A percentile compares a stretch with the other conserved stretches of the same genome.
These are phyloP conservation scores for Terebella lapidaria DNA, from an alignment of 2,888 invertebrate genomes.

Conservation along the genomic window DNA sequence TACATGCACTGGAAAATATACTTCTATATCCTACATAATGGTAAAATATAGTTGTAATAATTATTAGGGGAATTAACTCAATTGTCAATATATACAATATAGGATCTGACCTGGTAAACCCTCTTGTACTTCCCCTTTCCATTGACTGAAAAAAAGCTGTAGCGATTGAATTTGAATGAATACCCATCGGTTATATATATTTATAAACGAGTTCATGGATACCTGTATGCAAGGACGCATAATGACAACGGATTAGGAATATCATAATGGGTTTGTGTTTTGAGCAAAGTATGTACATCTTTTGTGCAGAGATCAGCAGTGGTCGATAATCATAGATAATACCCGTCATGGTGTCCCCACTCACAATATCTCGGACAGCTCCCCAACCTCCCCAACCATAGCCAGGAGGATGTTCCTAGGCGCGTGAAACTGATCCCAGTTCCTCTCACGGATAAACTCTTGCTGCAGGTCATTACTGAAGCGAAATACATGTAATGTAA, in stretches of 20 bases:
- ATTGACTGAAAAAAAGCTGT: conserved; percentile 40
- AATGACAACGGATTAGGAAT: too few relatives aligned
- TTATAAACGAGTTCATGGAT: too few relatives aligned
- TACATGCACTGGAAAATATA: background rate
- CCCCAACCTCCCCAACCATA: conserved; percentile 55
- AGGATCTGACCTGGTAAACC: conserved; percentile 47
- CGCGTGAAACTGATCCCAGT: conserved; percentile 54
- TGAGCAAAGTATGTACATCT: too few relatives aligned
- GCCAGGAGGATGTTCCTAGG: conserved; percentile 49
- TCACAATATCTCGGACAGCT: conserved; percentile 55
- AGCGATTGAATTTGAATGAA: background rate
- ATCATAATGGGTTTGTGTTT: too few relatives aligned
- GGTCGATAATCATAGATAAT: background rate
- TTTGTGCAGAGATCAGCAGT: background rate
- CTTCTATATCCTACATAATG: too few relatives aligned
- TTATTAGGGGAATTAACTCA: background rate
- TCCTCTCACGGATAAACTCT: conserved; percentile 48
- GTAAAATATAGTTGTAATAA: too few relatives aligned
- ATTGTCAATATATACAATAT: background rate
- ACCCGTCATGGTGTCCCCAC: conserved; percentile 19
- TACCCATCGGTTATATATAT: too few relatives aligned
- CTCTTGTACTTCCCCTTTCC: conserved; percentile 49
- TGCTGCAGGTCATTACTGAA: too few relatives aligned
- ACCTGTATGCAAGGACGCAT: too few relatives aligned
- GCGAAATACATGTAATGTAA: too few relatives aligned